These are phyloP conservation scores for Enteromius viviparus DNA, from an alignment of 2,797 vertebrate genomes.

Conservation along the genomic window DNA sequence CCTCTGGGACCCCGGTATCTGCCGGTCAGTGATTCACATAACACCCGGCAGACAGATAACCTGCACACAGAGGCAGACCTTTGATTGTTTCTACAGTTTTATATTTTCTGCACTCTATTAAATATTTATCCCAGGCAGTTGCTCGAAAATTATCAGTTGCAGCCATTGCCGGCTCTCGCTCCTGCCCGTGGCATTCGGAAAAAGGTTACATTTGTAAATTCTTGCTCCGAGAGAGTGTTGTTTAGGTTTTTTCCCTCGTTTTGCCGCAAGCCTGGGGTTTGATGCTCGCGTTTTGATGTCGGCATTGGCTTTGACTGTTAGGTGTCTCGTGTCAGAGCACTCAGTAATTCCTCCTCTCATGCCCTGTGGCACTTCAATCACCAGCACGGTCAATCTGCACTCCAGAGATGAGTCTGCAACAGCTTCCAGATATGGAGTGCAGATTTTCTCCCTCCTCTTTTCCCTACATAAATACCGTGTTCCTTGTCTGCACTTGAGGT, in stretches of 20 bases:
- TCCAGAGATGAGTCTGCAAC: constrained; percentile 55
- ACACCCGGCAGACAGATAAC: constrained; percentile 62
- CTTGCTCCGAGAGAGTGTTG: constrained; percentile 37
- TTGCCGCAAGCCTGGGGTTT: constrained; percentile 44
- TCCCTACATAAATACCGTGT: constrained; percentile 35
- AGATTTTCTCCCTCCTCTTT: constrained; percentile 15
- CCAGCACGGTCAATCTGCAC: constrained; percentile 54
- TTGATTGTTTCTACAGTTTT: constrained; percentile 57
- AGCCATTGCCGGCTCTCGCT: constrained; percentile 26
- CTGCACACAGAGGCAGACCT: constrained; percentile 51
- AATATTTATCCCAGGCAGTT: constrained; percentile 62
- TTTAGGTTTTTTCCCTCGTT: constrained; percentile 53
- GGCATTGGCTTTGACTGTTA: constrained; percentile 45
- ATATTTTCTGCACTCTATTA: constrained; percentile 59
- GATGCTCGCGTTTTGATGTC: constrained; percentile 47
- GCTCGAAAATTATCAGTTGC: constrained; percentile 52
- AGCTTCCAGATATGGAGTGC: constrained; percentile 22
- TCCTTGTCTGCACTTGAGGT: constrained; percentile 29
- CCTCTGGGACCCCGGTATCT: constrained; percentile 59
- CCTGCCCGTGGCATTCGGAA: constrained; percentile 49
- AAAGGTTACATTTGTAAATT: constrained; percentile 57
- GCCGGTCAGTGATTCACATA: constrained; percentile 61
- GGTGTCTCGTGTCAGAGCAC: constrained; percentile 58
- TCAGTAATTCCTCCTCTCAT: constrained; percentile 57
- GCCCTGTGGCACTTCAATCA: constrained; percentile 62